Percentiles rank a stretch among this genome's conserved stretches.
Conservation (phyloP, 2,888 invertebrate genomes). For the Diarsia mendica region DNA sequence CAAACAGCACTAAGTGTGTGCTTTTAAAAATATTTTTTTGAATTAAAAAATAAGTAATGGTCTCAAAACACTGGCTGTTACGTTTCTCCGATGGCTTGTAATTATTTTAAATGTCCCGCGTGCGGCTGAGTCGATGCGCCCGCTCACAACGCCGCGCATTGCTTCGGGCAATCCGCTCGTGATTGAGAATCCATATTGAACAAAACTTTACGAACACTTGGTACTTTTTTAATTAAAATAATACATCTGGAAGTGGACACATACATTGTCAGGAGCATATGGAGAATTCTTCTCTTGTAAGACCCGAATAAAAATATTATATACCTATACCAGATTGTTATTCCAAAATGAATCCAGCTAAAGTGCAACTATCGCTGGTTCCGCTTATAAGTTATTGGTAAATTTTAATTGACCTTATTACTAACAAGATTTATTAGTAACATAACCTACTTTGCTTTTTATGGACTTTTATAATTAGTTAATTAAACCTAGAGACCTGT, state of each 20-base stretch:
- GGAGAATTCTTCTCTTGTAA: neutral
- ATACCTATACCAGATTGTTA: neutral
- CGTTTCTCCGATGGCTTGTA: slow-evolving; percentile 89
- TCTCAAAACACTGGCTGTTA: slow-evolving; percentile 90
- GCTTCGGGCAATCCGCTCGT: slow-evolving; percentile 82
- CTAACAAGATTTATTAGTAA: slow-evolving; percentile 47
- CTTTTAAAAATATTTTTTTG: slow-evolving; percentile 86
- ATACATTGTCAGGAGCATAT: neutral
- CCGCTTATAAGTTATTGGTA: slow-evolving; percentile 26
- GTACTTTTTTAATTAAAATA: slow-evolving; percentile 56
- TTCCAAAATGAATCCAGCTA: slow-evolving; percentile 24
- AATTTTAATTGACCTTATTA: slow-evolving; percentile 43
- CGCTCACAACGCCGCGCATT: slow-evolving; percentile 66
- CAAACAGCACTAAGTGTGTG: slow-evolving; percentile 85
- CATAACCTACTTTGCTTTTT: slow-evolving; percentile 50
- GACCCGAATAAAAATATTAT: neutral
- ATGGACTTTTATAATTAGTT: slow-evolving; percentile 52
- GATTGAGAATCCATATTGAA: slow-evolving; percentile 88
- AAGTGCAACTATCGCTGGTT: slow-evolving; percentile 9
- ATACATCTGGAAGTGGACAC: slow-evolving; percentile 30
- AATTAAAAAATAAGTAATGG: slow-evolving; percentile 90
- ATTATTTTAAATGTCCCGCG: slow-evolving; percentile 91
- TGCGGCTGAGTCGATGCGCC: slow-evolving; percentile 71
- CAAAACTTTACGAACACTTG: slow-evolving; percentile 62
- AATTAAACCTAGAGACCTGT: slow-evolving; percentile 24